Conservation (phyloP, 2,797 vertebrate genomes). For the Zenarchopterus dispar region DNA sequence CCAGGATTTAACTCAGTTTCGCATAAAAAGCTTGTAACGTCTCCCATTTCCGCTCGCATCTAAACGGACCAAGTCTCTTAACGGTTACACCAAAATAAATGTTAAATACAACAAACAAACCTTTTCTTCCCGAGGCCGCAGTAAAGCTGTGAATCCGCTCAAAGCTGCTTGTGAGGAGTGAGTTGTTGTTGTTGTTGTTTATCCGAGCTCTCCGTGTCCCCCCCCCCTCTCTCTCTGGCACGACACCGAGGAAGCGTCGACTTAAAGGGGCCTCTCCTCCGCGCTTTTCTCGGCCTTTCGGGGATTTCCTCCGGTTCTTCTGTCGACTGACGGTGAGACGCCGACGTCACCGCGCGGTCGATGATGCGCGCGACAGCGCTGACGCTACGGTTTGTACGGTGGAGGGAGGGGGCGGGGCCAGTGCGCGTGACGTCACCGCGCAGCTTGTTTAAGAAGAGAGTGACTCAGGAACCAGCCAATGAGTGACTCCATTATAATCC, state of each 20-base stretch:
- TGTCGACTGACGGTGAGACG: slow-evolving; percentile 36
- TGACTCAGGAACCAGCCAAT: slow-evolving; percentile 58
- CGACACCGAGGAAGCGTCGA: slow-evolving; percentile 55
- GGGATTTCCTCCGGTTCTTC: slow-evolving; percentile 79
- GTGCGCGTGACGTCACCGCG: slow-evolving; percentile 6
- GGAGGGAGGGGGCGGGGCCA: slow-evolving; percentile 40
- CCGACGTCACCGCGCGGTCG: slow-evolving; percentile 60
- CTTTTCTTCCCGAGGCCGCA: slow-evolving; percentile 26
- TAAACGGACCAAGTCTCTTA: not conserved
- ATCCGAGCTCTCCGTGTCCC: slow-evolving; percentile 32
- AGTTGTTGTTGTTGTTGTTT: slow-evolving; percentile 80
- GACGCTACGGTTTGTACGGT: slow-evolving; percentile 30
- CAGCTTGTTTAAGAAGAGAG: slow-evolving; percentile 46
- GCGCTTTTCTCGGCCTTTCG: slow-evolving; percentile 43
- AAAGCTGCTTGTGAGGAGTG: slow-evolving; percentile 33
- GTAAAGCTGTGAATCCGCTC: slow-evolving; percentile 36
- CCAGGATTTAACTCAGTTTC: too few species aligned
- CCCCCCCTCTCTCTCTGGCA: slow-evolving; percentile 28
- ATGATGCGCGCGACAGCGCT: slow-evolving; percentile 19
- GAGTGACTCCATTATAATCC: not conserved
- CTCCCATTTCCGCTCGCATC: not conserved
- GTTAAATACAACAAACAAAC: slow-evolving; percentile 21
- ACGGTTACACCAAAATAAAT: not conserved
- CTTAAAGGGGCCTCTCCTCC: slow-evolving; percentile 70
- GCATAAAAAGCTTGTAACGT: too few species aligned